phyloP scores from a whole-genome alignment of 2,113 vertebrate genomes.

The Anser brachyrhynchus region DNA sequence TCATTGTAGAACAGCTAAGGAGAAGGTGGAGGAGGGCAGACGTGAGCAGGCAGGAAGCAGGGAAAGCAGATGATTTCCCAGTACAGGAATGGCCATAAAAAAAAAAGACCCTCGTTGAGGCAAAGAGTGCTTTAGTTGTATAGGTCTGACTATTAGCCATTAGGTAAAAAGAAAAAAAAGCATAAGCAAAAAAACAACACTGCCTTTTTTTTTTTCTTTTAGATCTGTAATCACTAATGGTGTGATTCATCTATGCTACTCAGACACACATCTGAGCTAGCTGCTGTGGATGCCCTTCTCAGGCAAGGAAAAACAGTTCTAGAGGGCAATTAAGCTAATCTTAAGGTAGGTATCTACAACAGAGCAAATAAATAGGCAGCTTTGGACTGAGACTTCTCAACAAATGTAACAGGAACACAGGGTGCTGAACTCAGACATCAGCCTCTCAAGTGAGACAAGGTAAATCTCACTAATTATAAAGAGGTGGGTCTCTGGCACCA shows the following conservation, averaged over 20 bases:
- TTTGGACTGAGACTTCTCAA: background rate
- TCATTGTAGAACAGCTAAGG: background rate
- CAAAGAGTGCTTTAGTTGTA: background rate
- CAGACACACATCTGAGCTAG: background rate
- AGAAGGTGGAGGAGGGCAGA: background rate
- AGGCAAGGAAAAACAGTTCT: background rate
- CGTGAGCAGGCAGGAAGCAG: background rate
- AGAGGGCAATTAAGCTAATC: background rate
- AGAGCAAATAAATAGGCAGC: background rate
- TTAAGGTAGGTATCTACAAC: background rate
- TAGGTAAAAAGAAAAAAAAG: background rate
- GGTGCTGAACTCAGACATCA: background rate
- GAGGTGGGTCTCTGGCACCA: background rate
- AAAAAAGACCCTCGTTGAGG: background rate
- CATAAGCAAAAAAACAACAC: background rate
- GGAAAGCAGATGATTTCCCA: slow-evolving; percentile 5
- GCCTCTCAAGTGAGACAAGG: background rate
- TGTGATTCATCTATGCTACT: background rate
- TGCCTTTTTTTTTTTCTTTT: background rate
- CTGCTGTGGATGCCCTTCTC: background rate
- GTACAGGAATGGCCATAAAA: background rate
- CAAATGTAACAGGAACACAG: background rate
- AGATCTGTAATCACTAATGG: background rate
- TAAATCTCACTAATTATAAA: background rate
- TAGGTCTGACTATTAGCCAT: background rate